Evolutionary conservation across 2,888 invertebrate species (phyloP), one percentile per base, ranked within the genome.

Genomic region (Melitaea athalia): DNA sequence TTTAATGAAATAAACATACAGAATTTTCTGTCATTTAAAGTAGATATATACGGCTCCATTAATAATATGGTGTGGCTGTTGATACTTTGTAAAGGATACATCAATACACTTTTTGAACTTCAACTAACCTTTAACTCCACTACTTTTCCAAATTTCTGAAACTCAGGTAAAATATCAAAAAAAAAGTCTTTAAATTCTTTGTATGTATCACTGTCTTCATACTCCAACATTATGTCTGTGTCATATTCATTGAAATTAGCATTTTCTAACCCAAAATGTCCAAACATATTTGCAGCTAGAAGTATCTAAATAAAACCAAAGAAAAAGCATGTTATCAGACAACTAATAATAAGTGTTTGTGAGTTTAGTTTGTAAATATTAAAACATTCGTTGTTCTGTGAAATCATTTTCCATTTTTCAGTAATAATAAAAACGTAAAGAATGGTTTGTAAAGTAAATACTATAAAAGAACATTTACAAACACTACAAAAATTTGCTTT

Each of bases 121-220:
- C 47, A 69, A 75, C 85, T 86, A 75, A 96, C 96, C 87, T 96
- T 95, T 82, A 96, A 94, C 76, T 94, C 94, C 11, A 91, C 80
- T 69, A 96, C 89, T 81, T 85, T 87, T 31, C 97, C 97, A 86
- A 94, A 95, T 75, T 94, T 95, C 81, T 96, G 94, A 82, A 99
- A 94, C 88, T 99, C 98, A 3, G 95, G 95, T 47, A 97, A 83
- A 12, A 98, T 96, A 91, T 99, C 98, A 74, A 94, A 92, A 81
- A 97, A 98, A 85, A 98, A 98, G 14, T 96, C 96, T 77, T 94
- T 93, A 81, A 96, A 99, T 79, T 97, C 95, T 61, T 93, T 93
- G 70, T 97, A 95, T 8, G 96, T 95, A 76, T 99, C 99, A 42
- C 89, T 93, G 65, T 96, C 96, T 76, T 97, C 98, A 88, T 95